These are phyloP conservation scores for Sinopyrophorus schimmeli DNA, from an alignment of 2,888 invertebrate species.

Conservation along the genomic window DNA sequence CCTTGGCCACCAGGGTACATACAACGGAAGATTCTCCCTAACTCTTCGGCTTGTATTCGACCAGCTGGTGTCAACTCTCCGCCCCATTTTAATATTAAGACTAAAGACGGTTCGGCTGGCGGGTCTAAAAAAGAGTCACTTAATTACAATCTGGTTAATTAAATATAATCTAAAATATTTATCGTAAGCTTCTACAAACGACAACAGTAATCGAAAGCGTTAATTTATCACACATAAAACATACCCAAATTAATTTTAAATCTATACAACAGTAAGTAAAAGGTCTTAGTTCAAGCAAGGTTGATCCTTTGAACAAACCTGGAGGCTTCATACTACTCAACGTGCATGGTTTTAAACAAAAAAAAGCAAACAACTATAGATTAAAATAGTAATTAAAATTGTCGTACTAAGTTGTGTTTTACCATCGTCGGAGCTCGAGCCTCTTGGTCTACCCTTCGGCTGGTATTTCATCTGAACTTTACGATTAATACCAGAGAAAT, in stretches of 20 bases:
- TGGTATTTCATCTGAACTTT: slow-evolving; percentile 99
- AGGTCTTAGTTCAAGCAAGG: too few relatives aligned
- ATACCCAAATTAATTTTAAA: too few relatives aligned
- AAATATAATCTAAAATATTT: too few relatives aligned
- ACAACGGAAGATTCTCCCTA: slow-evolving; percentile 97
- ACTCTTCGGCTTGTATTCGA: slow-evolving; percentile 94
- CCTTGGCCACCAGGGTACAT: slow-evolving; percentile 99
- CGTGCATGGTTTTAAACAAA: too few relatives aligned
- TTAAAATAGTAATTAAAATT: slow-evolving; percentile 35
- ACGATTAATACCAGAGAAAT: slow-evolving; percentile 99
- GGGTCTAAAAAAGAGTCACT: slow-evolving; percentile 70
- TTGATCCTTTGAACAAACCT: too few relatives aligned
- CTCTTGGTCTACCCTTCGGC: slow-evolving; percentile 88
- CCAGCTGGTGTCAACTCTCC: slow-evolving; percentile 99
- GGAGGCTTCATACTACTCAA: too few relatives aligned
- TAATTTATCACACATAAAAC: too few relatives aligned
- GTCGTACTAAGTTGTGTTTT: slow-evolving; percentile 56
- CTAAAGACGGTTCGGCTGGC: slow-evolving; percentile 89
- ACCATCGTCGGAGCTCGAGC: slow-evolving; percentile 94
- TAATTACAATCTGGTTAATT: too few relatives aligned
- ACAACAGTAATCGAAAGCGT: too few relatives aligned
- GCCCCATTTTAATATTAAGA: slow-evolving; percentile 98
- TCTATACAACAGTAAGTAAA: too few relatives aligned
- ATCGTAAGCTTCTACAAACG: too few relatives aligned
- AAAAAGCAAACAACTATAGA: slow-evolving; percentile 23